phyloP scores from a whole-genome alignment of 2,113 vertebrate genomes.

The Carlito syrichta region DNA sequence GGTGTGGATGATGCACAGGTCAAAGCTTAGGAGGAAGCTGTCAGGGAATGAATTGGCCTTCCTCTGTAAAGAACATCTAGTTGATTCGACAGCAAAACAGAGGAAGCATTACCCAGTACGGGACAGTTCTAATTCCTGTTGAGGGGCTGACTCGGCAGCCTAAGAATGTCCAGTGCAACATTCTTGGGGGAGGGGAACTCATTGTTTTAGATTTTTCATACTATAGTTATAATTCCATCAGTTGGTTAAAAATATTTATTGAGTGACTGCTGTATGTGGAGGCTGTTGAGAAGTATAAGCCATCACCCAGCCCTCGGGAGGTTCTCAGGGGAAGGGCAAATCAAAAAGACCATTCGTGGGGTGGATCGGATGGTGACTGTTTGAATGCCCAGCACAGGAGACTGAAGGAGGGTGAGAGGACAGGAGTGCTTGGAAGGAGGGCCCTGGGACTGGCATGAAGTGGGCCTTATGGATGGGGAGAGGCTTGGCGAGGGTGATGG shows the following conservation, averaged over 20 bases:
- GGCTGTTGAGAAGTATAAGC: background rate
- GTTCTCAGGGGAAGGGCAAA: background rate
- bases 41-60: background rate
- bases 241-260: background rate
- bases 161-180: background rate
- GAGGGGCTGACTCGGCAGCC: background rate
- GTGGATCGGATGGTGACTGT: background rate
- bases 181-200: background rate
- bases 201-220: background rate
- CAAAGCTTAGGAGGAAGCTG: background rate
- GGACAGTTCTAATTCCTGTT: background rate
- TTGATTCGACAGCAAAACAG: background rate
- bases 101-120: background rate
- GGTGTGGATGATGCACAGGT: too few species aligned
- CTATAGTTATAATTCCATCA: background rate
- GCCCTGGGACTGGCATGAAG: background rate
- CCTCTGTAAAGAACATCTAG: background rate
- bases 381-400: background rate
- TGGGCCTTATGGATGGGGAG: background rate
- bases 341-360: background rate
- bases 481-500: background rate
- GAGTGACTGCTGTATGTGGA: background rate
- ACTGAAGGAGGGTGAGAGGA: background rate
- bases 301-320: background rate
- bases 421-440: background rate